These are phyloP conservation scores for Solea senegalensis DNA, from an alignment of 2,113 vertebrate genomes.

Conservation along the genomic window DNA sequence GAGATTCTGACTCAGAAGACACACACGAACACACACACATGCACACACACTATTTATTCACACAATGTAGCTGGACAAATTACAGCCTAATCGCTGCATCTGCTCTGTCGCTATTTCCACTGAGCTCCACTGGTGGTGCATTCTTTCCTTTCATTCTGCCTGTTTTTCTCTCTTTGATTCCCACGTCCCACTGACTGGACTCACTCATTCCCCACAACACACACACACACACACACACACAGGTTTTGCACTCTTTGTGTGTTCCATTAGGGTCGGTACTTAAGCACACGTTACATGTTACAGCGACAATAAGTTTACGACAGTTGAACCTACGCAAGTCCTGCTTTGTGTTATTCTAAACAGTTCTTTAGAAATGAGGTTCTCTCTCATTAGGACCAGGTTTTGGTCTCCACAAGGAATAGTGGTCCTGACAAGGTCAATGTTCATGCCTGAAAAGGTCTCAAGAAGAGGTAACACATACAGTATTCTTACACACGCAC, in stretches of 20 bases:
- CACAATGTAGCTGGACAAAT: conserved; percentile 10
- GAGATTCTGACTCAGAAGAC: conserved; percentile 8
- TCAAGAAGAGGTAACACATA: no score
- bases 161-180: conserved; percentile 28
- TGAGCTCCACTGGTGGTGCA: conserved; percentile 25
- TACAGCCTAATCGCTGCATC: conserved; percentile 29
- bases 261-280: no score
- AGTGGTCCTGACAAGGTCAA: no score
- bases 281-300: neutral
- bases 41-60: conserved; percentile 7
- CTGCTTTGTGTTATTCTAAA: no score
- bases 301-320: neutral
- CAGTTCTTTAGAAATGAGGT: no score
- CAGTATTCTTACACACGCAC: neutral
- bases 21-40: neutral
- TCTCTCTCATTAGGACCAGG: no score
- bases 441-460: no score
- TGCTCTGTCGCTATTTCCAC: conserved; percentile 26
- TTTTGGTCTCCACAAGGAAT: no score
- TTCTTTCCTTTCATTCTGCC: conserved; percentile 17
- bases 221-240: neutral
- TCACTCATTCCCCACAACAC: neutral
- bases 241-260: neutral
- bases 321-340: no score
- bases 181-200: conserved; percentile 29